These are phyloP conservation scores for Nasonia longicornis DNA, from an alignment of 1,140 invertebrate species.

Conservation along the genomic window DNA sequence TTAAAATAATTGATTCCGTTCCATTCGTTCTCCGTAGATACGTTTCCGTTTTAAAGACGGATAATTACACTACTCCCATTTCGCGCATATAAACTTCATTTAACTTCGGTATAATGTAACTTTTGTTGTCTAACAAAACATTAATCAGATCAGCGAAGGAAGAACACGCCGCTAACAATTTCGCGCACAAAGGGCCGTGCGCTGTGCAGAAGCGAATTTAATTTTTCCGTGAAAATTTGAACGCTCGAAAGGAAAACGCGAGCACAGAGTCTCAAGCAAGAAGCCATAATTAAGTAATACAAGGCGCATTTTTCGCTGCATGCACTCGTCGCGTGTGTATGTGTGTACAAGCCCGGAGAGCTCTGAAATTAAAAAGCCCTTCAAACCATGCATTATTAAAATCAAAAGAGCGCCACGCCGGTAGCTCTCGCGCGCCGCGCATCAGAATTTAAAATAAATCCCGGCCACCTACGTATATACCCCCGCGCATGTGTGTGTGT, in stretches of 20 bases:
- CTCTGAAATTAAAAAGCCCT: slow-evolving; percentile 33
- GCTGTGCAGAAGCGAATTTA: neutral
- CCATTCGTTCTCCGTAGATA: slow-evolving; percentile 7
- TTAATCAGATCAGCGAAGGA: neutral
- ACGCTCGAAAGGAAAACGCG: neutral
- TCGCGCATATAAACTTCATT: neutral
- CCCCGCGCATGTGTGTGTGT: neutral
- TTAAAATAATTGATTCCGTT: slow-evolving; percentile 22
- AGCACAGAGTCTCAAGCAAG: neutral
- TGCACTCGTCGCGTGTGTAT: neutral
- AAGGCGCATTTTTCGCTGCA: neutral
- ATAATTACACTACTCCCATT: neutral
- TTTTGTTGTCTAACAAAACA: neutral
- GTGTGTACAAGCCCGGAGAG: neutral
- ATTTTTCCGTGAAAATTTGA: neutral
- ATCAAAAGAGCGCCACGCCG: slow-evolving; percentile 16
- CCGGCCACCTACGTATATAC: neutral
- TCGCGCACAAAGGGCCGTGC: neutral
- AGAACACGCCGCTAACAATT: neutral
- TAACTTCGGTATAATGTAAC: neutral
- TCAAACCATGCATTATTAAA: slow-evolving; percentile 34
- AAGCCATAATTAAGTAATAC: slow-evolving; percentile 17
- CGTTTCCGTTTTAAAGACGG: slow-evolving; percentile 15
- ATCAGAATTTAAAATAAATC: slow-evolving; percentile 36
- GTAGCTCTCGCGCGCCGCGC: neutral